Percentiles rank a stretch among this genome's conserved stretches.
Conservation (phyloP, 1,140 invertebrate species). For the Drosophila gunungcola region DNA sequence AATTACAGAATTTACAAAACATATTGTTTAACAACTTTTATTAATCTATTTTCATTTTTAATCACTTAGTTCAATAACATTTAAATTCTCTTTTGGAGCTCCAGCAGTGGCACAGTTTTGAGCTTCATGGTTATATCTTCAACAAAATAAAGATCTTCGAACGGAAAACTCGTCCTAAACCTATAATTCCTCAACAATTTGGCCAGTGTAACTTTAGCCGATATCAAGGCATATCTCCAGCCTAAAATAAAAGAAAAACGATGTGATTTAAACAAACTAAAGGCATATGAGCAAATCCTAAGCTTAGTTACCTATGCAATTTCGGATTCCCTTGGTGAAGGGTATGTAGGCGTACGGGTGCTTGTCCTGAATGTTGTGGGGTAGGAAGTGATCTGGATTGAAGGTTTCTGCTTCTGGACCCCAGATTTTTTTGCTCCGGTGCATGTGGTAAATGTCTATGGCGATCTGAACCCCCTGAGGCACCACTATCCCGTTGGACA, state of each 20-base stretch:
- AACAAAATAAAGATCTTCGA: constrained; percentile 70
- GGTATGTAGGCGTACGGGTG: constrained; percentile 77
- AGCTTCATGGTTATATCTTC: constrained; percentile 79
- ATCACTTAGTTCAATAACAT: background rate
- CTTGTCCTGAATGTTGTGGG: constrained; percentile 54
- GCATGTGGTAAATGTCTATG: constrained; percentile 65
- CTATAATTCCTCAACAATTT: constrained; percentile 70
- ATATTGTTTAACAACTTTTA: background rate
- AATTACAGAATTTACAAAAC: background rate
- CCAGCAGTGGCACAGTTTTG: constrained; percentile 53
- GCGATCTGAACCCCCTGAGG: constrained; percentile 61
- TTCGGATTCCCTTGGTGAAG: constrained; percentile 75
- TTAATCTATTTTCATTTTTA: constrained; percentile 9
- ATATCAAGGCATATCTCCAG: constrained; percentile 77
- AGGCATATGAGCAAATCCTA: no score
- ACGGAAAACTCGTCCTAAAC: constrained; percentile 69
- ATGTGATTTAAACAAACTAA: background rate
- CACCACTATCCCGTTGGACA: constrained; percentile 57
- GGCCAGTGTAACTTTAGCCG: constrained; percentile 66
- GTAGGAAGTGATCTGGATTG: constrained; percentile 78
- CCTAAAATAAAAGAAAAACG: constrained; percentile 36
- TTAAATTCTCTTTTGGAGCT: constrained; percentile 39
- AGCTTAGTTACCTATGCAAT: constrained; percentile 71
- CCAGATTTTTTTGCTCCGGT: constrained; percentile 69
- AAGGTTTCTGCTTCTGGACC: constrained; percentile 70